These are phyloP conservation scores for Thamnophis elegans DNA, from an alignment of 2,797 vertebrate species.

Conservation along the genomic window DNA sequence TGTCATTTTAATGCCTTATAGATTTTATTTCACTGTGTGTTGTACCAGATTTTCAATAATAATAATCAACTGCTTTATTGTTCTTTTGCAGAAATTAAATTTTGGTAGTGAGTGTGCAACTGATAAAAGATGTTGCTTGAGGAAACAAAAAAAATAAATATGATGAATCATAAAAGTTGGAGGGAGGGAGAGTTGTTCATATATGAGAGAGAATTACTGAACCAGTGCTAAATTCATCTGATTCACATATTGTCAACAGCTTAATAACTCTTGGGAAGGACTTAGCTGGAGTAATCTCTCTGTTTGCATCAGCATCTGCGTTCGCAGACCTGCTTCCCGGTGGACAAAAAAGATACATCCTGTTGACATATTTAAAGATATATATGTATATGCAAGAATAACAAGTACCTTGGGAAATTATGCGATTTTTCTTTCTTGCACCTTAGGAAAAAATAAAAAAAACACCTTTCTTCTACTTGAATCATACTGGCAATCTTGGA, in stretches of 20 bases:
- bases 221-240: slow-evolving; percentile 88
- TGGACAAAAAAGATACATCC: slow-evolving; percentile 36
- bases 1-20: slow-evolving; percentile 99
- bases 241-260: slow-evolving; percentile 82
- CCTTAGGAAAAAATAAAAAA: slow-evolving; percentile 26
- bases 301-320: slow-evolving; percentile 49
- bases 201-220: slow-evolving; percentile 93
- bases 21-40: slow-evolving; percentile 96
- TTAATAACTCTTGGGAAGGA: slow-evolving; percentile 80
- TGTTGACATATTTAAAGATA: slow-evolving; percentile 29
- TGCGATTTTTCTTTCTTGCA: slow-evolving; percentile 28
- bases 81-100: slow-evolving; percentile 97
- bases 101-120: slow-evolving; percentile 93
- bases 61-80: slow-evolving; percentile 96
- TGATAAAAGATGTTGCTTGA: slow-evolving; percentile 98
- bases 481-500: slow-evolving; percentile 14
- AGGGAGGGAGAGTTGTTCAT: slow-evolving; percentile 79
- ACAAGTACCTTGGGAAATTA: slow-evolving; percentile 34
- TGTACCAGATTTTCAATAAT: slow-evolving; percentile 97
- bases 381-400: slow-evolving; percentile 10
- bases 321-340: slow-evolving; percentile 42
- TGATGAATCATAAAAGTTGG: slow-evolving; percentile 95
- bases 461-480: slow-evolving; percentile 21
- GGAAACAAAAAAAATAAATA: slow-evolving; percentile 98
- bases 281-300: slow-evolving; percentile 58